phyloP scores from a whole-genome alignment of 2,888 invertebrate genomes.

The Hypsopygia costalis region DNA sequence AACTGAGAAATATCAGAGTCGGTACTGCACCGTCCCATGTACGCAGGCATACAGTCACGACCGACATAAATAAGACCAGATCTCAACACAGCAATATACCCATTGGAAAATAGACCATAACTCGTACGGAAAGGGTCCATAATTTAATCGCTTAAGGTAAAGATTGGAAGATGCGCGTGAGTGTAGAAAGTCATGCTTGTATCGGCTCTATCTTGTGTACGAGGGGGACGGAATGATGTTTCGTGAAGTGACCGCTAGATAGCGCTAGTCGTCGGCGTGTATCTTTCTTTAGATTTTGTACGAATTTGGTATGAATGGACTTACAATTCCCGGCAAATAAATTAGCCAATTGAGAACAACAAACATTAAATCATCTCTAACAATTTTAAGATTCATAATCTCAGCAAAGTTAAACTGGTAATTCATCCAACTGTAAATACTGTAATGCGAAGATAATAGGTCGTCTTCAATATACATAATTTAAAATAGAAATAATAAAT shows the following conservation, averaged over 20 bases:
- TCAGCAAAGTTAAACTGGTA: too few relatives aligned
- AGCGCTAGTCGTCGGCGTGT: conserved; percentile 25
- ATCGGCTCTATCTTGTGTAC: conserved; percentile 19
- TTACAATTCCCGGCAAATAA: neutral
- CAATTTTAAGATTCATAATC: too few relatives aligned
- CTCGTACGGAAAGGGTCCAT: conserved; percentile 23
- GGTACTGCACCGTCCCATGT: conserved; percentile 16
- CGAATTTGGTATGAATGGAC: conserved; percentile 25
- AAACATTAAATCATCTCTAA: too few relatives aligned
- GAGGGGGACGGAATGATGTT: conserved; percentile 33
- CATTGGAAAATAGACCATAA: conserved; percentile 32
- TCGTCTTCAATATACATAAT: too few relatives aligned
- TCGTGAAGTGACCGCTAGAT: conserved; percentile 36
- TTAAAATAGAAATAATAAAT: too few relatives aligned
- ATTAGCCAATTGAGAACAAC: too few relatives aligned
- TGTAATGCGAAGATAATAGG: too few relatives aligned
- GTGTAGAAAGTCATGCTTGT: conserved; percentile 41
- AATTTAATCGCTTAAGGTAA: conserved; percentile 19
- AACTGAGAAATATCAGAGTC: conserved; percentile 58
- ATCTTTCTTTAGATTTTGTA: neutral
- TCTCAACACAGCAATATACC: conserved; percentile 31
- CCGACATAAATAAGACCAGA: conserved; percentile 66
- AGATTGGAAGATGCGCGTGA: conserved; percentile 55
- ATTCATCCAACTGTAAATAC: too few relatives aligned
- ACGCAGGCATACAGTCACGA: conserved; percentile 62